Evolutionary conservation across 1,140 invertebrate species (phyloP).

Genomic region (Drosophila ercepeae): DNA sequence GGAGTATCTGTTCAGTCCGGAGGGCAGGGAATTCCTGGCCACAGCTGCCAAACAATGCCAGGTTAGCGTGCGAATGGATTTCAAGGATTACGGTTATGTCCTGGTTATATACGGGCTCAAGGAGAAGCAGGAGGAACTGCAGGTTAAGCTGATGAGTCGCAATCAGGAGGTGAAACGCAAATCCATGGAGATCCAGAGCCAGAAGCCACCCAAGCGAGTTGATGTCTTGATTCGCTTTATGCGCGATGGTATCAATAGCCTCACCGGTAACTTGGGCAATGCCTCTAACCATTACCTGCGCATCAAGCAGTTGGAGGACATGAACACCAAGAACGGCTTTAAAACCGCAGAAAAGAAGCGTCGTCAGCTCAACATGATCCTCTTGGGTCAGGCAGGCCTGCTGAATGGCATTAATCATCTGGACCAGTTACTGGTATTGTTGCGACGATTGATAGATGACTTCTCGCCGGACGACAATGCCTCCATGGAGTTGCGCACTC

Average conservation of each 20-base stretch:
- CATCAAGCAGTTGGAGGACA: slow-evolving; percentile 84
- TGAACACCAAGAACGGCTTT: slow-evolving; percentile 84
- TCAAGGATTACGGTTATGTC: slow-evolving; percentile 80
- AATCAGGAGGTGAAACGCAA: slow-evolving; percentile 63
- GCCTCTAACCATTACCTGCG: slow-evolving; percentile 83
- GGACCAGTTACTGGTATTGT: slow-evolving; percentile 81
- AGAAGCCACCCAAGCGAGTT: slow-evolving; percentile 63
- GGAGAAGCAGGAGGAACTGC: slow-evolving; percentile 84
- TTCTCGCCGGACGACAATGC: slow-evolving; percentile 81
- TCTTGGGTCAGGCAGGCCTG: slow-evolving; percentile 85
- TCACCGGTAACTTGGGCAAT: slow-evolving; percentile 73
- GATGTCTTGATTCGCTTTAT: slow-evolving; percentile 67
- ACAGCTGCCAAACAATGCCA: slow-evolving; percentile 79
- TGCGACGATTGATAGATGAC: slow-evolving; percentile 83
- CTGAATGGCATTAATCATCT: slow-evolving; percentile 84
- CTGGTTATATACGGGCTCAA: slow-evolving; percentile 84
- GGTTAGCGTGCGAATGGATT: slow-evolving; percentile 81
- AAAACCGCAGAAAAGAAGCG: slow-evolving; percentile 82
- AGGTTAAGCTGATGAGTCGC: slow-evolving; percentile 77
- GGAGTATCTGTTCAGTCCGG: slow-evolving; percentile 83
- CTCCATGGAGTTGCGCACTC: slow-evolving; percentile 77
- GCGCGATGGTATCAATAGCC: slow-evolving; percentile 65
- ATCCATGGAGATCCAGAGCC: slow-evolving; percentile 56
- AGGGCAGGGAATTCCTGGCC: slow-evolving; percentile 84
- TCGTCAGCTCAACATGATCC: slow-evolving; percentile 85